These are phyloP conservation scores for Acanthoscelides obtectus DNA, from an alignment of 2,888 invertebrate species.

Conservation along the genomic window DNA sequence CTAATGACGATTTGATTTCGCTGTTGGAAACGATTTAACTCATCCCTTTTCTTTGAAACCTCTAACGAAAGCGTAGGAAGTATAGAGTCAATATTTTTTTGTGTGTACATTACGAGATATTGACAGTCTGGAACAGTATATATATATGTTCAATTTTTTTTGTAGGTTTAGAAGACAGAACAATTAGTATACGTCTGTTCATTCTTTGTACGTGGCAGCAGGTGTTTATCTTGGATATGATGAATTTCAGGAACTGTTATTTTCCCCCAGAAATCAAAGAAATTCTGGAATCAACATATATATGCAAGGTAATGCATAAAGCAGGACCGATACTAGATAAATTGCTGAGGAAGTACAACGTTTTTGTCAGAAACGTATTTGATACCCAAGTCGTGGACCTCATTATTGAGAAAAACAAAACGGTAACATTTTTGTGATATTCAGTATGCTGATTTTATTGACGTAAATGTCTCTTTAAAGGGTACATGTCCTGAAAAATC, in stretches of 20 bases:
- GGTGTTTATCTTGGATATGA: constrained; percentile 26
- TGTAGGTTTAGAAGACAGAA: constrained; percentile 16
- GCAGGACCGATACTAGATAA: constrained; percentile 25
- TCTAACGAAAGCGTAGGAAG: too few relatives aligned
- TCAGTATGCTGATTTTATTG: neutral
- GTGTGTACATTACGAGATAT: too few relatives aligned
- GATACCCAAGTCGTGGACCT: constrained; percentile 28
- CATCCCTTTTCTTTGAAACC: too few relatives aligned
- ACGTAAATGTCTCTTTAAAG: constrained; percentile 7
- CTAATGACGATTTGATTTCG: too few relatives aligned
- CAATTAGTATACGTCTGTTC: constrained; percentile 15
- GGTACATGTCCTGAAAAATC: constrained; percentile 10
- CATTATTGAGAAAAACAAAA: constrained; percentile 24
- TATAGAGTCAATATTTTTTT: too few relatives aligned
- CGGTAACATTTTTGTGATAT: neutral
- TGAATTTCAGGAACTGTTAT: constrained; percentile 16
- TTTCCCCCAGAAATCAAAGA: constrained; percentile 26
- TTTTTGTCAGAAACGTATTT: constrained; percentile 23
- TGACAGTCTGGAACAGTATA: too few relatives aligned
- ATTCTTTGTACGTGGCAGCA: constrained; percentile 25
- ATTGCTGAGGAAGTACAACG: constrained; percentile 22
- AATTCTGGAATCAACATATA: constrained; percentile 24
- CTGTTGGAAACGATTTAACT: too few relatives aligned
- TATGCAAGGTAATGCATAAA: constrained; percentile 28
- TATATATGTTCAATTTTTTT: too few relatives aligned